These are phyloP conservation scores for Percopsis omiscomaycus DNA, from an alignment of 2,797 vertebrate species.

Conservation along the genomic window DNA sequence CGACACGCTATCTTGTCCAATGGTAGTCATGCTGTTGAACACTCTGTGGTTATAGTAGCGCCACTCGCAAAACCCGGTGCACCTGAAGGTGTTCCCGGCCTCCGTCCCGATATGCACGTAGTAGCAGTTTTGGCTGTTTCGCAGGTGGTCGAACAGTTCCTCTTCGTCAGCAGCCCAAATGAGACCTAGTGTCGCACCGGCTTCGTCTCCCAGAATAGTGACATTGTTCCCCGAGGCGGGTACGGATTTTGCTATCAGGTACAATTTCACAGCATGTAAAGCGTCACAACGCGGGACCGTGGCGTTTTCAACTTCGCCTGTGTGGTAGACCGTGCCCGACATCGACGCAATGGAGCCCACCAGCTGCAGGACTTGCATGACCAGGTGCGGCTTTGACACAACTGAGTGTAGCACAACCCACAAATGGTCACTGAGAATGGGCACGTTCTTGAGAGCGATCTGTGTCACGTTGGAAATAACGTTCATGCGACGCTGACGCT, in stretches of 20 bases:
- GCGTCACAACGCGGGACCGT: not conserved
- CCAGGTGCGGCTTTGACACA: not conserved
- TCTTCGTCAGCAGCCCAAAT: too few species aligned
- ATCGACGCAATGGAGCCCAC: not conserved
- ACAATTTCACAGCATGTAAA: not conserved
- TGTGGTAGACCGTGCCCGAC: not conserved
- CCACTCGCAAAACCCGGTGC: slow-evolving; percentile 2
- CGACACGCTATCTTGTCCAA: too few species aligned
- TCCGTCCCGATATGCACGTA: too few species aligned
- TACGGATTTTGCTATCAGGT: not conserved
- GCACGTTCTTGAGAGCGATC: not conserved
- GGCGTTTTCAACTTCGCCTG: not conserved
- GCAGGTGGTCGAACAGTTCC: too few species aligned
- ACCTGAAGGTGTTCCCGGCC: slow-evolving; percentile 7
- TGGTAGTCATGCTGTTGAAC: not conserved
- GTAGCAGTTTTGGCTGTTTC: too few species aligned
- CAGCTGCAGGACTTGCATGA: not conserved
- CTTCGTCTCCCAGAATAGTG: not conserved
- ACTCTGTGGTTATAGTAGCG: slow-evolving; percentile 4
- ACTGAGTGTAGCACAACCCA: not conserved
- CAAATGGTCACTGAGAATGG: not conserved
- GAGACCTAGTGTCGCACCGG: not conserved
- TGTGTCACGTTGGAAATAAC: slow-evolving; percentile 2
- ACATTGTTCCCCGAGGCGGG: not conserved
- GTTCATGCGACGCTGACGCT: not conserved